Evolutionary conservation across 2,888 invertebrate species (phyloP), one percentile per base, ranked within the genome.

Genomic region (Erynnis tages): DNA sequence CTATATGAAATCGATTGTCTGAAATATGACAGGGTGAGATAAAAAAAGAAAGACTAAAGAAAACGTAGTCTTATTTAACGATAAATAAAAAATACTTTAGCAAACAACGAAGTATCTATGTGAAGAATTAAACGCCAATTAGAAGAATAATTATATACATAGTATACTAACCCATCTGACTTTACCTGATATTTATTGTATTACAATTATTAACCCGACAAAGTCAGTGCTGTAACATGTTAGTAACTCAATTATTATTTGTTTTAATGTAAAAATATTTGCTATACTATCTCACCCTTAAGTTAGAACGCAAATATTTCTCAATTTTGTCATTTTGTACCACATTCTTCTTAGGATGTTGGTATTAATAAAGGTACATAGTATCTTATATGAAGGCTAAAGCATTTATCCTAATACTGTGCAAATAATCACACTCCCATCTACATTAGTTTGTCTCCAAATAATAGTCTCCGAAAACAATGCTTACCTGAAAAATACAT

Each of bases 401-500:
- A 44, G 7, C 19, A 29, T 19, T 2, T 45, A 17, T 16, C 19
- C 35, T 46, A 40, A 13, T 25, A 35, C 29, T 6, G 11, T 32
- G 30, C 32, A 25, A 37, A 53, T 19, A 32, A 53, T 38, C 30
- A 45, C 60, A 60, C 60, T 61, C 60, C 61, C 61, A 56, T 57
- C 41, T 53, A 53, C 32, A 54, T n/a, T n/a, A 55, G 10, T 35
- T 34, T 16, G 6, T 7, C 43, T 44, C 44, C 37, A 11, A 27
- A 38, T 21, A 43, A 3, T 10, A 54, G 44, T 59, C 56, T 56
- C 58, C 56, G 54, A 45, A 43, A 57, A 62, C 63, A 69, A 67
- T 64, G 65, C 73, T 76, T 73, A 76, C 75, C 76, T 76, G 76
- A 69, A 77, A 76, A 74, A 73, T 41, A 62, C 46, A 61, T 56